Percentiles rank a stretch among this genome's conserved stretches.
Evolutionary conservation across 2,113 vertebrate genomes (phyloP).

Genomic region (Nesogale talazaci): DNA sequence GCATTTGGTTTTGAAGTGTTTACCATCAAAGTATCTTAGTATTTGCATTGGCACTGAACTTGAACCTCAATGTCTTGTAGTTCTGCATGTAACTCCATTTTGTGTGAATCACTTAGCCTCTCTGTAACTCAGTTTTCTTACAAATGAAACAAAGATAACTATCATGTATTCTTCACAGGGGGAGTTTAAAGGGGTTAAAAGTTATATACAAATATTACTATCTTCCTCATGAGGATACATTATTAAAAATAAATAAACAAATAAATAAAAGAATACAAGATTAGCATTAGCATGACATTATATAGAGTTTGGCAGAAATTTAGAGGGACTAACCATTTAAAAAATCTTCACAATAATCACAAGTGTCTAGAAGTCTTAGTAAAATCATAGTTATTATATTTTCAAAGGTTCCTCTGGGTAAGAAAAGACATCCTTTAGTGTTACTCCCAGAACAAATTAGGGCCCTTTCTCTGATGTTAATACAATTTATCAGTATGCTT

Average conservation of each 20-base stretch:
- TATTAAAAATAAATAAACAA: too few species aligned
- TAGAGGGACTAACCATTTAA: background rate
- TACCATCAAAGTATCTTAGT: background rate
- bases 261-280: too few species aligned
- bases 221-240: background rate
- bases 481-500: background rate
- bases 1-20: background rate
- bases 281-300: too few species aligned
- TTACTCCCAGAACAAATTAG: constrained; percentile 5
- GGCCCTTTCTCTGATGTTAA: background rate
- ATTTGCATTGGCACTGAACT: background rate
- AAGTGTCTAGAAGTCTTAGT: background rate
- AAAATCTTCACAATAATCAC: background rate
- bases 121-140: background rate
- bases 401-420: background rate
- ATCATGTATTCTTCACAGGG: background rate
- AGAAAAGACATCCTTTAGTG: background rate
- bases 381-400: background rate
- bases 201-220: background rate
- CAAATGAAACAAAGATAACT: background rate
- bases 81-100: background rate
- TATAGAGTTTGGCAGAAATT: background rate
- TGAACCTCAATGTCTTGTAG: background rate
- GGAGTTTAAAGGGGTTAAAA: background rate
- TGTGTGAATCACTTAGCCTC: background rate